Evolutionary conservation across 53 echinoderm and acorn worm genomes (phyloP), one percentile per base, ranked within the genome.

Genomic region (Arbacia lixula): DNA sequence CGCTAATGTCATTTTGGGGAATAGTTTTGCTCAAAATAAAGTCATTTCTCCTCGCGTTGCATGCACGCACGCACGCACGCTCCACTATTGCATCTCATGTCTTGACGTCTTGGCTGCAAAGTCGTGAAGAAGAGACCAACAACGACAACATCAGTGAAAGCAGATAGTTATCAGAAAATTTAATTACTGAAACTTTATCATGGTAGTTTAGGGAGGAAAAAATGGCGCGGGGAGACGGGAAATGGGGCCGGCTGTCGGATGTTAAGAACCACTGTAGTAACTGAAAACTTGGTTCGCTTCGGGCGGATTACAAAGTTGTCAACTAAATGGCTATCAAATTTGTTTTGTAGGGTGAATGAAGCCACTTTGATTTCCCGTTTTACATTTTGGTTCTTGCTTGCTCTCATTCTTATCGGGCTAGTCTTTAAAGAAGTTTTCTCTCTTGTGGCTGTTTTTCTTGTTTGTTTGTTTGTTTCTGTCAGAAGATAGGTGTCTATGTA

Each of bases 181-280:
- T 61, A 81, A 81, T 81, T 81, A 81, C 64, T 81, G 82, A 81
- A 81, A 81, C 82, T 81, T 81, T 81, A 81, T 81, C 82, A 49
- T 81, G 82, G 82, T 81, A 81, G 82, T 81, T 81, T 32, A 64
- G 39, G 60, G 17, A 38, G 61, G 82, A 43, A 63, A 81, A 81
- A 81, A 49, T 39, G 27, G 29, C 20, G 39, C 3, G 17, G 77
- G 77, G 58, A 25, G 37, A 53, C 21, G 39, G 55, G 39, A 38
- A 38, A 39, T 36, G 39, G 21, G n/a, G 56, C 56, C 77, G 77
- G 77, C 82, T 81, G 82, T 17, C 64, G 64, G 64, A 81, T 49
- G 43, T 22, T 40, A 25, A 41, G 82, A 81, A 63, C 82, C 64
- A 63, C 63, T 63, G 43, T 25, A 63, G 82, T 81, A 81, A 81